phyloP scores from a whole-genome alignment of 2,113 vertebrate genomes.

The Serilophus lunatus region DNA sequence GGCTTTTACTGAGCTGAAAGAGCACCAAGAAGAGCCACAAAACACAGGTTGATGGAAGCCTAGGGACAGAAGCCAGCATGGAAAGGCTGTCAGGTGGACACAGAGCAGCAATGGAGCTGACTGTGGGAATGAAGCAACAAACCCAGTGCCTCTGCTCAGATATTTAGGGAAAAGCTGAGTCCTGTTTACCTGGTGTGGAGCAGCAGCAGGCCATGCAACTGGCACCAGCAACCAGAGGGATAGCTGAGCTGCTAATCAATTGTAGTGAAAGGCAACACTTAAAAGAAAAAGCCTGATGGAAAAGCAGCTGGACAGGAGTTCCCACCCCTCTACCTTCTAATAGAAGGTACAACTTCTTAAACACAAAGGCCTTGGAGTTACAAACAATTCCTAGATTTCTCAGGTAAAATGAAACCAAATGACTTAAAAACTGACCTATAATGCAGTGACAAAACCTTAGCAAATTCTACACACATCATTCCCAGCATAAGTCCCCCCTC shows the following conservation, averaged over 20 bases:
- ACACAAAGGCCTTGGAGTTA: neutral
- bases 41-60: conserved; percentile 3
- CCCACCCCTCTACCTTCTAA: neutral
- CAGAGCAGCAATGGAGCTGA: neutral
- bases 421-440: neutral
- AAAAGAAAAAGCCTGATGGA: neutral
- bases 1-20: neutral
- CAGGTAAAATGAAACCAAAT: neutral
- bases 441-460: neutral
- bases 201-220: neutral
- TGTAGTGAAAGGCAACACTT: neutral
- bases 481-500: neutral
- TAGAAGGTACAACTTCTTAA: neutral
- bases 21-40: conserved; percentile 18
- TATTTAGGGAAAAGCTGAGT: neutral
- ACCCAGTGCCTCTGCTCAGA: neutral
- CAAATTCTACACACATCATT: neutral
- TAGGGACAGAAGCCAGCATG: neutral
- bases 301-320: neutral
- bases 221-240: conserved; percentile 18
- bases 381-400: neutral
- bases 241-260: neutral
- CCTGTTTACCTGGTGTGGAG: neutral
- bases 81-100: neutral
- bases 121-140: neutral